Conservation (phyloP, 2,113 vertebrate genomes). For the Notechis scutatus region DNA sequence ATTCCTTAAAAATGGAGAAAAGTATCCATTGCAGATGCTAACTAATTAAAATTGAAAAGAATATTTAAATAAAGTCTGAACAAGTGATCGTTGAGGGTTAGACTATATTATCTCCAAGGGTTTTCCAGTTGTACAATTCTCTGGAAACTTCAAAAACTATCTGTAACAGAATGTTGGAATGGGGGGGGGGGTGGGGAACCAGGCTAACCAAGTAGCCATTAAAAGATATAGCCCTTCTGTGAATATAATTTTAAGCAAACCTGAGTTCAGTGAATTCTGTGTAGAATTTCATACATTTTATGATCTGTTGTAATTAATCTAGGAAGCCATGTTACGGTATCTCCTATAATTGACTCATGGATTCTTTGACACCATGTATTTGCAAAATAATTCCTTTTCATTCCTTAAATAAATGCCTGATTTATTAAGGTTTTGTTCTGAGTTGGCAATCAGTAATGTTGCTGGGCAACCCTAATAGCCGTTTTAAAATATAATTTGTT, state of each 20-base stretch:
- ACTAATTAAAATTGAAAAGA: not conserved
- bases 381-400: constrained; percentile 31
- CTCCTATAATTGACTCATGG: not conserved
- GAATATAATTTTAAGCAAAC: not conserved
- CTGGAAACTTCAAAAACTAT: not conserved
- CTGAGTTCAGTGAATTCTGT: not conserved
- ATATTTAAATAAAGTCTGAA: not conserved
- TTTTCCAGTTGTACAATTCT: not conserved
- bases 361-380: constrained; percentile 5
- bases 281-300: not conserved
- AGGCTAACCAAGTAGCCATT: not conserved
- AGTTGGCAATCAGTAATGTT: constrained; percentile 54
- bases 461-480: constrained; percentile 40
- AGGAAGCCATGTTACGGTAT: not conserved
- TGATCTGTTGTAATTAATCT: not conserved
- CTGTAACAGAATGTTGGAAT: not conserved
- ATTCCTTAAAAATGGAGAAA: not conserved
- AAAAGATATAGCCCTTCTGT: not conserved
- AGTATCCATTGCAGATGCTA: not conserved
- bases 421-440: constrained; percentile 38
- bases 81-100: not conserved
- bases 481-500: constrained; percentile 57
- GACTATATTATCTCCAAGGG: not conserved
- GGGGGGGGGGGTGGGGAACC: no score
- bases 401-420: constrained; percentile 37